Conservation (phyloP, 64 coral and sea anemone genomes). For the Trachythela sp. region DNA sequence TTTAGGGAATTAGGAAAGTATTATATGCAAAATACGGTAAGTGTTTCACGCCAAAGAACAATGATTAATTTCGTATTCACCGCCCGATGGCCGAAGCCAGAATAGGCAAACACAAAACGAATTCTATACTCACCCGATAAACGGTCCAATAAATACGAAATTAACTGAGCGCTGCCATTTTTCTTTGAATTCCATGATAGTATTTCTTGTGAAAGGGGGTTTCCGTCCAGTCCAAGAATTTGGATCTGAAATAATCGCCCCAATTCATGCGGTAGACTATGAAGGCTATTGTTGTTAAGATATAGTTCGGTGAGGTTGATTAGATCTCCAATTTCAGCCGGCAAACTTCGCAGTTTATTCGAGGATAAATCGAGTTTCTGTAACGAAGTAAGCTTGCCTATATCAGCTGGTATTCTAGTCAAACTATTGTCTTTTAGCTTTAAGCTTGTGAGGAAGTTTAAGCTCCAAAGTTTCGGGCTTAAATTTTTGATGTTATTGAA, state of each 20-base stretch:
- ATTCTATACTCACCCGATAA: slow-evolving; percentile 72
- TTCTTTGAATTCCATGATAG: slow-evolving; percentile 73
- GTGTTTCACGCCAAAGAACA: neutral
- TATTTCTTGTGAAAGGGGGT: slow-evolving; percentile 83
- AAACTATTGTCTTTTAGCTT: slow-evolving; percentile 97
- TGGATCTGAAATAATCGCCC: slow-evolving; percentile 99
- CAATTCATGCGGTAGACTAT: slow-evolving; percentile 91
- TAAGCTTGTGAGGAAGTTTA: slow-evolving; percentile 90
- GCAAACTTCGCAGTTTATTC: slow-evolving; percentile 98
- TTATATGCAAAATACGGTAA: slow-evolving; percentile 3
- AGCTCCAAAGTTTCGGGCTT: slow-evolving; percentile 96
- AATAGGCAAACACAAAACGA: slow-evolving; percentile 77
- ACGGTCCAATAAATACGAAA: slow-evolving; percentile 83
- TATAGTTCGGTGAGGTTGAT: slow-evolving; percentile 99
- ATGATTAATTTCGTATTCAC: slow-evolving; percentile 5
- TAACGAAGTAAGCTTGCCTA: slow-evolving; percentile 74
- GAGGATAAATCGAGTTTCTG: slow-evolving; percentile 89
- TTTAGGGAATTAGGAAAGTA: neutral
- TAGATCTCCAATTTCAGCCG: slow-evolving; percentile 98
- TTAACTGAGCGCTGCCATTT: slow-evolving; percentile 90
- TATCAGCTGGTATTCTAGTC: slow-evolving; percentile 90
- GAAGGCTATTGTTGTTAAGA: slow-evolving; percentile 89
- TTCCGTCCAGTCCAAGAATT: slow-evolving; percentile 83
- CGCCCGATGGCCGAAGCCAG: slow-evolving; percentile 55
- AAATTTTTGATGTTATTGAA: slow-evolving; percentile 93